Conservation (phyloP, 2,113 vertebrate species). For the Microcebus murinus region DNA sequence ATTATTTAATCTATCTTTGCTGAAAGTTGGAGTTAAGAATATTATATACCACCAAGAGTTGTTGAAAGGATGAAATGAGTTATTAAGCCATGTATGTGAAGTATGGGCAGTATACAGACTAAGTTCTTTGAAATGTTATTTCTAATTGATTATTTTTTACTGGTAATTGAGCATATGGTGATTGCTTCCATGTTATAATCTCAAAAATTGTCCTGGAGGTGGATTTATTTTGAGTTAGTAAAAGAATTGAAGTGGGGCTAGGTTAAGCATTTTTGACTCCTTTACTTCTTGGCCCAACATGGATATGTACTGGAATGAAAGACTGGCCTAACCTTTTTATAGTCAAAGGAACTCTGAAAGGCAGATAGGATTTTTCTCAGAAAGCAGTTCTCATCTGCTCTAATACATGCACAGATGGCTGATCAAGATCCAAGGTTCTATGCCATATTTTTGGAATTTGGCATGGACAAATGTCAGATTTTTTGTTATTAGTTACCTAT, state of each 20-base stretch:
- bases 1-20: slow-evolving; percentile 1
- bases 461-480: neutral
- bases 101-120: neutral
- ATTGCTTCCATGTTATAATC: neutral
- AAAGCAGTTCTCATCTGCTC: neutral
- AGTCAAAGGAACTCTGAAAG: neutral
- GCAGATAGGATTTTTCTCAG: neutral
- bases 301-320: neutral
- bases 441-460: neutral
- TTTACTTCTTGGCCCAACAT: neutral
- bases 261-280: neutral
- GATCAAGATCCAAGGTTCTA: neutral
- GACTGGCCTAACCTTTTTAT: neutral
- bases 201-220: neutral
- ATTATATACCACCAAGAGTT: neutral
- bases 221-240: neutral
- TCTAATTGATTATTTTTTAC: neutral
- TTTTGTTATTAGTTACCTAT: neutral
- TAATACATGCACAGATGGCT: neutral
- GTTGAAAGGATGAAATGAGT: neutral
- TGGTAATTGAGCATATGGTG: neutral
- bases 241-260: neutral
- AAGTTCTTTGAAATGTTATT: slow-evolving; percentile 7
- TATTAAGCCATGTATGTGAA: neutral
- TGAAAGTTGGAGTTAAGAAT: neutral